These are phyloP conservation scores for Zaprionus gabonicus DNA, from an alignment of 1,140 invertebrate genomes.

Conservation along the genomic window DNA sequence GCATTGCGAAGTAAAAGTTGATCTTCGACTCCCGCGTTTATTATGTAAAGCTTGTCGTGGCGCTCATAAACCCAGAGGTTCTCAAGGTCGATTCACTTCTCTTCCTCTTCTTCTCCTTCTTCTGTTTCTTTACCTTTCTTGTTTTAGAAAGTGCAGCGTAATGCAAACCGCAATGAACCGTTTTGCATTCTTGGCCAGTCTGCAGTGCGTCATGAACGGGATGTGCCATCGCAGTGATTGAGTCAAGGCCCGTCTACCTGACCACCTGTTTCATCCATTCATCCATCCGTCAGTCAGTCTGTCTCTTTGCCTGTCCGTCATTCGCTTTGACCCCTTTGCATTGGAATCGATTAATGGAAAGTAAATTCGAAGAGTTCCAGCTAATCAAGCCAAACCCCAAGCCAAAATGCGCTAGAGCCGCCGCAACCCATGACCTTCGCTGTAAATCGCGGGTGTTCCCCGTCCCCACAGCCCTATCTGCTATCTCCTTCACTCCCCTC, in stretches of 20 bases:
- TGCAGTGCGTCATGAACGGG: slow-evolving; percentile 8
- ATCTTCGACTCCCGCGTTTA: slow-evolving; percentile 52
- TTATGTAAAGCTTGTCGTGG: slow-evolving; percentile 68
- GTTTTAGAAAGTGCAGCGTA: slow-evolving; percentile 65
- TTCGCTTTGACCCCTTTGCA: slow-evolving; percentile 14
- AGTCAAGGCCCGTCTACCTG: slow-evolving; percentile 1
- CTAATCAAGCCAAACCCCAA: slow-evolving; percentile 13
- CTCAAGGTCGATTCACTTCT: slow-evolving; percentile 57
- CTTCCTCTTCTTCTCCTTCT: not conserved
- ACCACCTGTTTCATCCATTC: not conserved
- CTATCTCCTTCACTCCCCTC: not conserved
- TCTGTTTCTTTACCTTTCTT: slow-evolving; percentile 1
- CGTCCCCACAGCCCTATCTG: not conserved
- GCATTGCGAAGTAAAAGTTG: slow-evolving; percentile 70
- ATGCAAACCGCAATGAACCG: slow-evolving; percentile 27
- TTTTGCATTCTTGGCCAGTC: slow-evolving; percentile 37
- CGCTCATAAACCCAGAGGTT: slow-evolving; percentile 43
- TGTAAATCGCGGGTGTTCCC: slow-evolving; percentile 32
- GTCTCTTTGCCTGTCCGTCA: not conserved
- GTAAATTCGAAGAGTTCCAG: not conserved
- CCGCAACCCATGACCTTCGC: slow-evolving; percentile 39
- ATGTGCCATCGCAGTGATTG: not conserved
- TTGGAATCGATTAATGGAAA: slow-evolving; percentile 23
- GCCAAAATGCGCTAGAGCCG: not conserved
- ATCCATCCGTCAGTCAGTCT: not conserved